Evolutionary conservation across 1,140 invertebrate genomes (phyloP), one percentile per base, ranked within the genome.

Genomic region (Drosophila orena): DNA sequence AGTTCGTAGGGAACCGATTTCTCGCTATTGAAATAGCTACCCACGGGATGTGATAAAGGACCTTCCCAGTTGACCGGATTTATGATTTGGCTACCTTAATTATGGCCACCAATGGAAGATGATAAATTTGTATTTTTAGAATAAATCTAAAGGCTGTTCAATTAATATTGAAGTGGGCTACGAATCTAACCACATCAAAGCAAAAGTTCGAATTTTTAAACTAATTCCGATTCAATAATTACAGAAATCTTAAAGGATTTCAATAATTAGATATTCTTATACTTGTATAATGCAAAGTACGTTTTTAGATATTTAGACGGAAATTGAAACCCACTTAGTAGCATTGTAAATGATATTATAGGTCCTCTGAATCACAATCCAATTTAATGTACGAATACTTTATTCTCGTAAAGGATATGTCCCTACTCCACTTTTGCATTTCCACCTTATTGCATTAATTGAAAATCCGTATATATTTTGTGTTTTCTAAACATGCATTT

Each of bases 401-500:
- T 5, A 24, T 5, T 5, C 22, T 24, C 4, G 3, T 24, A 4
- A 3, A 24, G 22, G 3, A 24, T 4, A 3, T 24, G 22, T 24
- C 4, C 3, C 22, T 24, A 3, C 4, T 24, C 22, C 42, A 6
- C 6, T 15, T n/a, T n/a, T 2, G 7, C 7, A 30, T 7, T 7
- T n/a, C n/a, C n/a, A n/a, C 27, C 6, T 8, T 30, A 30, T 3
- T 12, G 2, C 10, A 20, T 44, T 1, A 12, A 7, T 30, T 8
- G 8, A 22, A 22, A 42, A 3, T 4, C 12, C 0, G 2, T 10
- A 12, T 38, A 8, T 5, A 3, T 1, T 1, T 17, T 22, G 12
- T 57, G 40, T 72, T 80, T 88, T 86, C 52, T 65, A 77, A 61
- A 56, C 77, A 90, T 89, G 84, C 84, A 90, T 89, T 89, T 88